Evolutionary conservation across 2,888 invertebrate species (phyloP).

Genomic region (Acanthopleura granulata): DNA sequence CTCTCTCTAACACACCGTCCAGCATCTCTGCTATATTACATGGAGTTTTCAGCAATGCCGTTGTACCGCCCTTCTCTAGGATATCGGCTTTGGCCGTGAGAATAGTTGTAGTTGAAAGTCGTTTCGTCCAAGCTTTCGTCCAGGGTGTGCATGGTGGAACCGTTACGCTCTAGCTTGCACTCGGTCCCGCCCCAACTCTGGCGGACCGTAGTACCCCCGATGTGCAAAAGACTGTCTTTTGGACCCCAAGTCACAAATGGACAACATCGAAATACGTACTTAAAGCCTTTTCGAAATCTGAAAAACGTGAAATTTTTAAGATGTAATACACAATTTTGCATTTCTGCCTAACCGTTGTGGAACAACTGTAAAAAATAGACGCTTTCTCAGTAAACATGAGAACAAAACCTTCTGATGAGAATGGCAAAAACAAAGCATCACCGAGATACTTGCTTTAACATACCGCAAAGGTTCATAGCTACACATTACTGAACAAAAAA

Average conservation of each 20-base stretch:
- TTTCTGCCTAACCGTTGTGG: too few relatives aligned
- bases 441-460: too few relatives aligned
- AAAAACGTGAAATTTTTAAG: slow-evolving; percentile 45
- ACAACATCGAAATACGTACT: slow-evolving; percentile 91
- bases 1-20: too few relatives aligned
- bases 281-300: slow-evolving; percentile 94
- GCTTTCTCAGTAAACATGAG: too few relatives aligned
- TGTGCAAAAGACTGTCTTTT: slow-evolving; percentile 40
- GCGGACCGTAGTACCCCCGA: slow-evolving; percentile 47
- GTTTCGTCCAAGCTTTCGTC: slow-evolving; percentile 55
- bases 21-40: not conserved
- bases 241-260: slow-evolving; percentile 75
- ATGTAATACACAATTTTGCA: too few relatives aligned
- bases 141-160: slow-evolving; percentile 58
- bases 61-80: not conserved
- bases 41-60: not conserved
- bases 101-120: slow-evolving; percentile 23
- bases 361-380: too few relatives aligned
- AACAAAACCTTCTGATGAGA: too few relatives aligned
- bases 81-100: not conserved
- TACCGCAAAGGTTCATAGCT: not conserved
- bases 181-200: slow-evolving; percentile 52
- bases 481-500: not conserved
- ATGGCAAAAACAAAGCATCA: too few relatives aligned
- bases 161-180: slow-evolving; percentile 54